Evolutionary conservation across 2,113 vertebrate genomes (phyloP).

Genomic region (Octodon degus): DNA sequence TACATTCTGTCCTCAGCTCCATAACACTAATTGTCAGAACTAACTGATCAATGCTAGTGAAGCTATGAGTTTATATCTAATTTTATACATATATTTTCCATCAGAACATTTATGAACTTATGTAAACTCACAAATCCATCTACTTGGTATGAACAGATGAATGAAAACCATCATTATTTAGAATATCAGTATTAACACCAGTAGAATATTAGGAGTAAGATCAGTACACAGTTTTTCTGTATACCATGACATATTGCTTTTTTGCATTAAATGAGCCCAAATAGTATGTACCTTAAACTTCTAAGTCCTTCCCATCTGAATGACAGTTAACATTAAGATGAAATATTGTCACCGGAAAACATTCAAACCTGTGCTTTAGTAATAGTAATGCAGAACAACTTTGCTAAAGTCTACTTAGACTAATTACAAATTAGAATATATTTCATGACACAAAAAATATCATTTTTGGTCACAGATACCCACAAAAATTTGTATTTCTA

Average conservation of each 20-base stretch:
- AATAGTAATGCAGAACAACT: background rate
- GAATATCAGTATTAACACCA: background rate
- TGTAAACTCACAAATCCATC: background rate
- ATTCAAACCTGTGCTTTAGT: slow-evolving; percentile 29
- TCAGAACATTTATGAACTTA: background rate
- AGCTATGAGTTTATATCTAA: slow-evolving; percentile 2
- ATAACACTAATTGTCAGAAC: background rate
- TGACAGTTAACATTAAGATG: background rate
- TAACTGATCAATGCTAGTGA: background rate
- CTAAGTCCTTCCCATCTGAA: slow-evolving; percentile 13
- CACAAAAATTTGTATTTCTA: slow-evolving; percentile 12
- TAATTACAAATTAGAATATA: slow-evolving; percentile 18
- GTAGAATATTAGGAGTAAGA: too few relatives aligned
- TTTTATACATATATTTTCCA: background rate
- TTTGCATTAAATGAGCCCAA: too few relatives aligned
- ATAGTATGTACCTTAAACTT: background rate
- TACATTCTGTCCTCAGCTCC: background rate
- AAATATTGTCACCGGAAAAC: background rate
- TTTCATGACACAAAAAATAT: slow-evolving; percentile 32
- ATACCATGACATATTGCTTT: too few relatives aligned
- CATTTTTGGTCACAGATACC: background rate
- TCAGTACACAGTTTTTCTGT: too few relatives aligned
- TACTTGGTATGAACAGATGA: background rate
- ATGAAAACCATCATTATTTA: slow-evolving; percentile 1
- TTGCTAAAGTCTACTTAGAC: background rate